Conservation (phyloP, 1,140 invertebrate genomes). For the Aphaenogaster rudis region DNA sequence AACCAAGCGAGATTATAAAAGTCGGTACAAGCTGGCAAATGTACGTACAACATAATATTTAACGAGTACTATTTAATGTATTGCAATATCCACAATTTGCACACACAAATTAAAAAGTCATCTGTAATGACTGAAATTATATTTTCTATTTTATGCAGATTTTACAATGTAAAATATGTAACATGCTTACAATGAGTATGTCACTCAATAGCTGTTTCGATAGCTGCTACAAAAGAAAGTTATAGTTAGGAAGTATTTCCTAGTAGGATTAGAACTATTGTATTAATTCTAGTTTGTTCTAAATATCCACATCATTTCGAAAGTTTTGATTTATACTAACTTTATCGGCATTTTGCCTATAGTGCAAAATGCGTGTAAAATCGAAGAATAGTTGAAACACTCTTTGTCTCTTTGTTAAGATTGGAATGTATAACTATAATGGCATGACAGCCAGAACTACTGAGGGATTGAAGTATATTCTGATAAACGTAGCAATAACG, state of each 20-base stretch:
- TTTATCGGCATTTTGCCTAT: background rate
- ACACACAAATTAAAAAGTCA: background rate
- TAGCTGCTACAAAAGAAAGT: background rate
- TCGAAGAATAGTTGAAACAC: background rate
- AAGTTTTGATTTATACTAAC: background rate
- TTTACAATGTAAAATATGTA: background rate
- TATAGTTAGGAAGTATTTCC: background rate
- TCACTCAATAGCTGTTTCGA: background rate
- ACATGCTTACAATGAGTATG: background rate
- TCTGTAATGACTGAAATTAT: background rate
- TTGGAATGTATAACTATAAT: conserved; percentile 31
- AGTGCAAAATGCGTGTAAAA: background rate
- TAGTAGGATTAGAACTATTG: conserved; percentile 1
- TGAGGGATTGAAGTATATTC: conserved; percentile 18
- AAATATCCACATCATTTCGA: background rate
- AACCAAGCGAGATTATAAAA: background rate
- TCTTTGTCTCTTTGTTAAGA: background rate
- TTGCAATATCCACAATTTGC: background rate
- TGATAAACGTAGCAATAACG: background rate
- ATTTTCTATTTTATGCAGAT: background rate
- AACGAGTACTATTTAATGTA: background rate
- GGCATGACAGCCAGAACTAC: background rate
- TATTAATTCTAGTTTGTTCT: background rate
- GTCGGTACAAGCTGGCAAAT: background rate
- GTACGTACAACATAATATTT: background rate